Conservation (phyloP, 2,113 vertebrate species). For the Dipodomys ordii region DNA sequence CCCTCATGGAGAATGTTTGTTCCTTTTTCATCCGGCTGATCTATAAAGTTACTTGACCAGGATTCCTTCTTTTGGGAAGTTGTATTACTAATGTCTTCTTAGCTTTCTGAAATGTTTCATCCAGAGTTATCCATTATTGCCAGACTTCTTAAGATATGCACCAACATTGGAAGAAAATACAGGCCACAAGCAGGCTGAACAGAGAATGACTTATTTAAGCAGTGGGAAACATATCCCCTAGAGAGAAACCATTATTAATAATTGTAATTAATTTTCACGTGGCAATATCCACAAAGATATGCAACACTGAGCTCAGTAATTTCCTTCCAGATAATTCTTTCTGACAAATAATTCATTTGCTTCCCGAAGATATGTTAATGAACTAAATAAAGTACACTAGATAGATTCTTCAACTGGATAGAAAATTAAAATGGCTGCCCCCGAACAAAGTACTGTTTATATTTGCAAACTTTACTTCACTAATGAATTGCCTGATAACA, state of each 20-base stretch:
- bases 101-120: constrained; percentile 22
- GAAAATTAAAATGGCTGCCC: constrained; percentile 70
- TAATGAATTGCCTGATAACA: background rate
- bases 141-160: constrained; percentile 59
- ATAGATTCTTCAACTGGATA: constrained; percentile 55
- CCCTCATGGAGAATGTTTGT: background rate
- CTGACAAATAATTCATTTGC: constrained; percentile 84
- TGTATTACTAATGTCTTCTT: background rate
- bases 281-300: constrained; percentile 83
- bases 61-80: background rate
- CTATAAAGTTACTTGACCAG: background rate
- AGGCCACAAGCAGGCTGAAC: constrained; percentile 47
- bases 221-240: constrained; percentile 53
- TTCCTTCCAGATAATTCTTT: constrained; percentile 86
- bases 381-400: constrained; percentile 73
- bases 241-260: constrained; percentile 84
- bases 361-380: constrained; percentile 79
- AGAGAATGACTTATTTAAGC: constrained; percentile 76
- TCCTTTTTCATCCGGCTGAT: background rate
- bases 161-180: constrained; percentile 39
- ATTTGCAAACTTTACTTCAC: constrained; percentile 33
- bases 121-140: constrained; percentile 29
- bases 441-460: background rate
- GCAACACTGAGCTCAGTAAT: constrained; percentile 84
- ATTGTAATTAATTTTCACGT: constrained; percentile 85